Percentiles rank a stretch among this genome's conserved stretches.
Evolutionary conservation across 2,797 vertebrate genomes (phyloP).

Genomic region (Notamacropus eugenii): DNA sequence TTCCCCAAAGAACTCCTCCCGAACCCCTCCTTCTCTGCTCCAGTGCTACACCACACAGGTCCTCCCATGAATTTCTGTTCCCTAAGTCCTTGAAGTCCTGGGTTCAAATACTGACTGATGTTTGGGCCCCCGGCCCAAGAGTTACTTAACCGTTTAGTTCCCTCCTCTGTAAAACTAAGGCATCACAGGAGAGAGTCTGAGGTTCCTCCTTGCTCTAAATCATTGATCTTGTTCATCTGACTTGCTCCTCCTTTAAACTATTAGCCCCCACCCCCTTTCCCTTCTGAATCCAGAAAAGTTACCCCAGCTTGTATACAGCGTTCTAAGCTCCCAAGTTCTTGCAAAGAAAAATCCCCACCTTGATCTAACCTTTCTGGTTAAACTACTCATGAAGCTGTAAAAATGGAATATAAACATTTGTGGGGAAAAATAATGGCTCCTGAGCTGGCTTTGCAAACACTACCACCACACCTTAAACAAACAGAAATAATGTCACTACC

Average conservation of each 20-base stretch:
- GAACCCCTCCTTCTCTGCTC: too few species aligned
- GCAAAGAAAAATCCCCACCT: background rate
- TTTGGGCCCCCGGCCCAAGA: too few species aligned
- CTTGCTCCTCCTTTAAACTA: background rate
- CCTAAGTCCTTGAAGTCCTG: too few species aligned
- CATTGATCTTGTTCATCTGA: background rate
- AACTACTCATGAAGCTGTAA: background rate
- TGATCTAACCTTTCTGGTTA: background rate
- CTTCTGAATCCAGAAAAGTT: background rate
- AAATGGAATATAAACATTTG: background rate
- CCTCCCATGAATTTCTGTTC: too few species aligned
- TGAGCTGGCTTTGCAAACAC: background rate
- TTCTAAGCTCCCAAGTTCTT: background rate
- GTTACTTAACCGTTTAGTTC: background rate
- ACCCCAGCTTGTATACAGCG: background rate
- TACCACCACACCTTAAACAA: background rate
- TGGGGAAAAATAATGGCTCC: background rate
- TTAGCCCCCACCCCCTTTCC: background rate
- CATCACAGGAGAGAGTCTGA: background rate
- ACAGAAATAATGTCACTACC: background rate
- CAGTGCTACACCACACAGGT: too few species aligned
- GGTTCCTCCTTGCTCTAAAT: background rate
- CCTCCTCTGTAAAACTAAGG: background rate
- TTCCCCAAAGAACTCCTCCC: too few species aligned
- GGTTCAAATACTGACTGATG: background rate